phyloP scores from a whole-genome alignment of 1,140 invertebrate genomes.

The Phymastichus coffea region DNA sequence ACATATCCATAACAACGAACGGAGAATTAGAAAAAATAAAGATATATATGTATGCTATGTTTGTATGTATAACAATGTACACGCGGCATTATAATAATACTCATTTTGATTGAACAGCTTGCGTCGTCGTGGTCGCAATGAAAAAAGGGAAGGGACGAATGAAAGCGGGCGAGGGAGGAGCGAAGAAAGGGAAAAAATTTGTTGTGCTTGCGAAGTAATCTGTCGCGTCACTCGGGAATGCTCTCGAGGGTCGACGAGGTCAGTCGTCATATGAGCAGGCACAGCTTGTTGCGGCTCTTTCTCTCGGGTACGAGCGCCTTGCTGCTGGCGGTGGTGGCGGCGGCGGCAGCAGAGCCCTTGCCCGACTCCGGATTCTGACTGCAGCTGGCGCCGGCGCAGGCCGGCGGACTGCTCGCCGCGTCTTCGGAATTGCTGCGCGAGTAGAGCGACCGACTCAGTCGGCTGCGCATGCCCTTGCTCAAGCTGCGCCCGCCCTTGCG shows the following conservation, averaged over 20 bases:
- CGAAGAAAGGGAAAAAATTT: no score
- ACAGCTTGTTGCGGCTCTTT: conserved; percentile 53
- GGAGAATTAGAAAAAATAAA: no score
- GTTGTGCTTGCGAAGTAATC: no score
- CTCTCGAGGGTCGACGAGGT: conserved; percentile 52
- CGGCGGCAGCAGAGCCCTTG: background rate
- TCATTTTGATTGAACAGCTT: no score
- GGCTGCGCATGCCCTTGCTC: conserved; percentile 48
- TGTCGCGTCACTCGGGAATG: conserved; percentile 55
- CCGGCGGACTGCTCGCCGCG: conserved; percentile 20
- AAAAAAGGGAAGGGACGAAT: no score
- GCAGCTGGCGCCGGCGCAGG: background rate
- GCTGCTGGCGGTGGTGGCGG: conserved; percentile 19
- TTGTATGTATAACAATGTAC: no score
- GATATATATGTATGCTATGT: no score
- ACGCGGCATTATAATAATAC: no score
- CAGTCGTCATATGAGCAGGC: conserved; percentile 54
- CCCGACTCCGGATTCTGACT: background rate
- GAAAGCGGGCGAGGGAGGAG: no score
- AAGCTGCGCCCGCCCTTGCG: conserved; percentile 56
- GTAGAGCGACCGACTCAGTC: conserved; percentile 59
- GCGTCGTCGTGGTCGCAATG: no score
- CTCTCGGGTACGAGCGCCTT: conserved; percentile 50
- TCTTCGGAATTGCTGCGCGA: conserved; percentile 55
- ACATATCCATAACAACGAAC: no score